Percentiles rank a stretch among this genome's conserved stretches.
These are phyloP conservation scores for Ectobius pallidus DNA, from an alignment of 2,888 invertebrate species.

Conservation along the genomic window DNA sequence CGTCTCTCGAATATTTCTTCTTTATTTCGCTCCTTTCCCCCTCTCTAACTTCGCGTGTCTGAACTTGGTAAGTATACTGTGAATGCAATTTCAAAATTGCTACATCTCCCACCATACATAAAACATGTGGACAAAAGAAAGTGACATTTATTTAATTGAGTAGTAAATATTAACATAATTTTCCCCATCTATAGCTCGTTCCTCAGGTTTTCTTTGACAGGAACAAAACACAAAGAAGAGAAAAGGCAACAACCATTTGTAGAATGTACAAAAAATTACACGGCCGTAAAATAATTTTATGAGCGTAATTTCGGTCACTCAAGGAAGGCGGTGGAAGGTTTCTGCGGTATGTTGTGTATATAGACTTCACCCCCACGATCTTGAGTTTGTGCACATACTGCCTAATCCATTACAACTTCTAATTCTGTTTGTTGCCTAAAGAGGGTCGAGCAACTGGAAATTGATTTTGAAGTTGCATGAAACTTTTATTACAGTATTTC, in stretches of 20 bases:
- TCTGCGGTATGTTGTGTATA: background rate
- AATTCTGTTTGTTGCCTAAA: too few species aligned
- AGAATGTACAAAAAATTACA: conserved; percentile 25
- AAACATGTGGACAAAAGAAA: too few species aligned
- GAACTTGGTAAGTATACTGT: too few species aligned
- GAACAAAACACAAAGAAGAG: background rate
- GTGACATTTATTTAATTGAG: background rate
- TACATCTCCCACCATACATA: too few species aligned
- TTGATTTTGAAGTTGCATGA: too few species aligned
- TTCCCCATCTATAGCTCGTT: background rate
- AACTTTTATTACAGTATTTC: too few species aligned
- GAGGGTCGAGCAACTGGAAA: too few species aligned
- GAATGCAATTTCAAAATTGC: too few species aligned
- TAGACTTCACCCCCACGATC: background rate
- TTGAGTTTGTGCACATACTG: background rate
- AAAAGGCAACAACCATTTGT: background rate
- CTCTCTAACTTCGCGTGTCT: too few species aligned
- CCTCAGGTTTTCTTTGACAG: background rate
- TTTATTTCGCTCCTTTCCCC: too few species aligned
- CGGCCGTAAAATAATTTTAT: conserved; percentile 36
- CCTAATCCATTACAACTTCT: background rate
- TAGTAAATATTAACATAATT: conserved; percentile 6
- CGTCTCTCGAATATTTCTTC: too few species aligned
- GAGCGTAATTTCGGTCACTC: conserved; percentile 36
- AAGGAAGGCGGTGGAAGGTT: background rate